phyloP scores from a whole-genome alignment of 2,797 vertebrate species.

The Channallabes apus region DNA sequence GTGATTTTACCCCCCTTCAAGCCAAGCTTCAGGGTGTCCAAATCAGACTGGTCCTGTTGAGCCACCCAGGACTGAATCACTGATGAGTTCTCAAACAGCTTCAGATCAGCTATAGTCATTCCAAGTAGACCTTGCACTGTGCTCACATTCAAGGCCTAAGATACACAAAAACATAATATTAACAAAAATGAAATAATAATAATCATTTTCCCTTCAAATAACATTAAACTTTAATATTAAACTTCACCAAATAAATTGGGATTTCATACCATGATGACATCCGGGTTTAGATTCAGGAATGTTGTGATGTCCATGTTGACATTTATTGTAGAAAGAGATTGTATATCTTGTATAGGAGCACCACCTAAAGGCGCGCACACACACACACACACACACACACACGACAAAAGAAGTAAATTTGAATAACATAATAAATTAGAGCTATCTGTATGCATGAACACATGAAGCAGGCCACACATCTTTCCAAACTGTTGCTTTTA shows the following conservation, averaged over 20 bases:
- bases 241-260: neutral
- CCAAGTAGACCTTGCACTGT: conserved; percentile 62
- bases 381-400: conserved; percentile 5
- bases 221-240: neutral
- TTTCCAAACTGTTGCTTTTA: neutral
- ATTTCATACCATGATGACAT: conserved; percentile 58
- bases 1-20: conserved; percentile 48
- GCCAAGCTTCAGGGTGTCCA: conserved; percentile 56
- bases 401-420: neutral
- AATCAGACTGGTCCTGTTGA: conserved; percentile 56
- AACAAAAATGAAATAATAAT: no score
- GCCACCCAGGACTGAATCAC: conserved; percentile 60
- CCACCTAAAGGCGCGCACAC: conserved; percentile 58
- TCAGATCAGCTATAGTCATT: conserved; percentile 55
- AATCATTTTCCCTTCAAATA: neutral
- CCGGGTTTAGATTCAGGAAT: conserved; percentile 58
- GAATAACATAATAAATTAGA: neutral
- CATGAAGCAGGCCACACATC: neutral
- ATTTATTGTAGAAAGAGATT: conserved; percentile 52
- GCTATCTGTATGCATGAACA: neutral
- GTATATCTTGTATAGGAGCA: conserved; percentile 57
- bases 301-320: conserved; percentile 63
- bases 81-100: conserved; percentile 65
- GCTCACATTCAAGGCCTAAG: conserved; percentile 61
- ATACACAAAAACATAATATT: neutral